phyloP scores from a whole-genome alignment of 2,113 vertebrate genomes.

The Nymphicus hollandicus region DNA sequence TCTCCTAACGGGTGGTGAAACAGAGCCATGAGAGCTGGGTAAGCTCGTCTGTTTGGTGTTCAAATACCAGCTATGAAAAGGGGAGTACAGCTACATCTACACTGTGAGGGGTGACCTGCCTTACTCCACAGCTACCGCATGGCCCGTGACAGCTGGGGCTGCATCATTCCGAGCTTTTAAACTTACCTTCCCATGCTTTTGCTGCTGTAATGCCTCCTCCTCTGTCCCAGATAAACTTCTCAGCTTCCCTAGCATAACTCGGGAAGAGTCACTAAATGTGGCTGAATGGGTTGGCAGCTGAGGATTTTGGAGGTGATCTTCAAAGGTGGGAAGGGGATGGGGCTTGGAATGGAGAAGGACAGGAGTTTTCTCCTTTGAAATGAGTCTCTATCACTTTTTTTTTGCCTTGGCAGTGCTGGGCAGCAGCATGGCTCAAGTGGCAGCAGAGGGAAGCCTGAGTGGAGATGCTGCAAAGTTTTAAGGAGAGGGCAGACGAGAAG shows the following conservation, averaged over 20 bases:
- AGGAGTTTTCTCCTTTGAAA: neutral
- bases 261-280: neutral
- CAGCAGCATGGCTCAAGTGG: neutral
- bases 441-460: neutral
- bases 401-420: neutral
- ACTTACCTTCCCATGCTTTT: neutral
- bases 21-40: neutral
- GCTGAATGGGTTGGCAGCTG: neutral
- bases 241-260: neutral
- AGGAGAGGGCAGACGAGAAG: neutral
- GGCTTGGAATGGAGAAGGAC: neutral
- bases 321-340: neutral
- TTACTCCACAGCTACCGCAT: neutral
- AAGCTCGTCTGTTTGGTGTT: neutral
- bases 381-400: neutral
- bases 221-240: neutral
- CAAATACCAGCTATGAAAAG: neutral
- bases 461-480: neutral
- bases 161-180: neutral
- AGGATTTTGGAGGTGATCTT: neutral
- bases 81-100: neutral
- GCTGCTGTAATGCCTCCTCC: neutral
- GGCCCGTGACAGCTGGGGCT: neutral
- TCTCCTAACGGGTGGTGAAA: neutral
- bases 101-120: too few species aligned